phyloP scores from a whole-genome alignment of 2,888 invertebrate species.

The Apocheima hispidaria region DNA sequence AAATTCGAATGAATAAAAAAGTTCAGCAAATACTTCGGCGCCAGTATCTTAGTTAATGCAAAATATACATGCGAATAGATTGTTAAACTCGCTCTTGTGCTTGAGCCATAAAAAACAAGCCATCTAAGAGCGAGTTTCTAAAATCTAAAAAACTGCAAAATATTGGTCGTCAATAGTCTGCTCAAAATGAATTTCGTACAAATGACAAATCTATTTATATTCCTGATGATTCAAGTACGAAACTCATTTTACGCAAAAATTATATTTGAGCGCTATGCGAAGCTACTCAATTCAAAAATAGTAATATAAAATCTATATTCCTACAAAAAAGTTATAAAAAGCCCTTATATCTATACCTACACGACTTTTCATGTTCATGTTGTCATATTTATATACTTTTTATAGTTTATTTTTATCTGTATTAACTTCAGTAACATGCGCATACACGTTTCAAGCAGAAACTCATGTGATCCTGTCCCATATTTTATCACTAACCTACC shows the following conservation, averaged over 20 bases:
- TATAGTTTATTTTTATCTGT: neutral
- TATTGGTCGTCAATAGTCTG: slow-evolving; percentile 15
- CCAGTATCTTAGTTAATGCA: slow-evolving; percentile 44
- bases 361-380: neutral
- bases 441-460: slow-evolving; percentile 6
- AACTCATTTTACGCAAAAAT: slow-evolving; percentile 6
- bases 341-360: slow-evolving; percentile 22
- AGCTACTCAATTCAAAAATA: slow-evolving; percentile 51
- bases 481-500: slow-evolving; percentile 32
- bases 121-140: slow-evolving; percentile 35
- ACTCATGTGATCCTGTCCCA: slow-evolving; percentile 43
- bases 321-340: slow-evolving; percentile 40
- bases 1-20: slow-evolving; percentile 82
- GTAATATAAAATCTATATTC: slow-evolving; percentile 36
- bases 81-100: slow-evolving; percentile 41
- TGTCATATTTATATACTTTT: neutral
- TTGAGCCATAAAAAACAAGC: slow-evolving; percentile 44
- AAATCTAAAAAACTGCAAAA: slow-evolving; percentile 42
- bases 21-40: slow-evolving; percentile 48
- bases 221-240: neutral
- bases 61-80: slow-evolving; percentile 40
- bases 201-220: neutral
- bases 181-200: slow-evolving; percentile 27
- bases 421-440: neutral
- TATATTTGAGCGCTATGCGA: slow-evolving; percentile 58